Conservation (phyloP, 1,140 invertebrate genomes). For the Saccostrea echinata region DNA sequence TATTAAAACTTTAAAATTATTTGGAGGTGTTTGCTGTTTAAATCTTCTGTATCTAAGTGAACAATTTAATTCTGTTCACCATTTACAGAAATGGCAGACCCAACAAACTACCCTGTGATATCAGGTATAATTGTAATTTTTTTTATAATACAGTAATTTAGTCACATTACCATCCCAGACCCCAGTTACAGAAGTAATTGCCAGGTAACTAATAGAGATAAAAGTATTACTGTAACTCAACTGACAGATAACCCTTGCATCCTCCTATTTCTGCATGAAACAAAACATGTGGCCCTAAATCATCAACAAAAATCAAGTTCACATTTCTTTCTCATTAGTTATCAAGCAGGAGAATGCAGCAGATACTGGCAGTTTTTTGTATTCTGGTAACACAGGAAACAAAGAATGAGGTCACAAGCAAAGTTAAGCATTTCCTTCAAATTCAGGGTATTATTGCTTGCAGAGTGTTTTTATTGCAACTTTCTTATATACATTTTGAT, state of each 20-base stretch:
- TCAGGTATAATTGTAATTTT: too few relatives aligned
- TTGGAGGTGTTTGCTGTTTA: neutral
- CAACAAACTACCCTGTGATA: too few relatives aligned
- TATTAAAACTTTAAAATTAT: neutral
- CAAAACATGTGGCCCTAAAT: slow-evolving; percentile 34
- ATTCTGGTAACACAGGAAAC: slow-evolving; percentile 3
- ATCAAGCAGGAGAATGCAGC: slow-evolving; percentile 23
- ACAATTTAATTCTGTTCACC: too few relatives aligned
- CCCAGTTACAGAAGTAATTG: slow-evolving; percentile 16
- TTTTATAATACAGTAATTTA: too few relatives aligned
- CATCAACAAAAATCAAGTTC: slow-evolving; percentile 37
- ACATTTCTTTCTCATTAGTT: slow-evolving; percentile 37
- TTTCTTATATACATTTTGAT: too few relatives aligned
- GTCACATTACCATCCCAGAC: neutral
- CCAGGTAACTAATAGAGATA: slow-evolving; percentile 9
- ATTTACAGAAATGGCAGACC: too few relatives aligned
- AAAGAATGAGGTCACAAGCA: neutral
- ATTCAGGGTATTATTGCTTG: neutral
- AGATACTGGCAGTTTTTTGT: slow-evolving; percentile 15
- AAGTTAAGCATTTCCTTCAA: neutral
- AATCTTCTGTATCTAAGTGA: too few relatives aligned
- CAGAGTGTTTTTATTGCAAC: neutral
- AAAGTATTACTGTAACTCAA: neutral
- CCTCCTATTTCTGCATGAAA: slow-evolving; percentile 11
- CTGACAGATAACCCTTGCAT: slow-evolving; percentile 22